phyloP scores from a whole-genome alignment of 2,113 vertebrate genomes.

The Dunckerocampus dactyliophorus region DNA sequence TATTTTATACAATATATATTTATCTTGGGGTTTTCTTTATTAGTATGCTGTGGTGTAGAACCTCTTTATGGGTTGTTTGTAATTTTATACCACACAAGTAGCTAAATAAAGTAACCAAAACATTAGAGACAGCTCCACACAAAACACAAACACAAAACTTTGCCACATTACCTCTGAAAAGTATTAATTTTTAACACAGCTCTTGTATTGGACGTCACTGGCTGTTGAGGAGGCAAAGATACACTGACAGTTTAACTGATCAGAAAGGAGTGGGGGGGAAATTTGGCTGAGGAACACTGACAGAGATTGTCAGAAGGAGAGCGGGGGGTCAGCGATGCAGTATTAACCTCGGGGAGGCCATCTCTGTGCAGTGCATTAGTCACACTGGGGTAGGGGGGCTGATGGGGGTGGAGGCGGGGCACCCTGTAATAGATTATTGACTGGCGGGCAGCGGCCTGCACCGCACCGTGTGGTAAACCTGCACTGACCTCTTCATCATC shows the following conservation, averaged over 20 bases:
- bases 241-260: not conserved
- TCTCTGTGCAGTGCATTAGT: conserved; percentile 68
- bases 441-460: conserved; percentile 59
- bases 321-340: conserved; percentile 59
- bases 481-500: conserved; percentile 72
- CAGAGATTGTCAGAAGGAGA: conserved; percentile 63
- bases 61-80: too few species aligned
- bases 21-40: too few species aligned
- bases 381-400: conserved; percentile 50
- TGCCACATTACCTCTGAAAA: too few species aligned
- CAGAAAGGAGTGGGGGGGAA: not conserved
- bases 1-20: too few species aligned
- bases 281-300: conserved; percentile 46
- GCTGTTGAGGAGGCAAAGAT: not conserved
- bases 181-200: too few species aligned
- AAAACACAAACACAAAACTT: too few species aligned
- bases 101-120: too few species aligned
- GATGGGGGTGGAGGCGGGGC: conserved; percentile 20
- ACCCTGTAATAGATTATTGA: conserved; percentile 78
- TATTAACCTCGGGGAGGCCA: conserved; percentile 69
- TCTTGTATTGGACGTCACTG: too few species aligned
- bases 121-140: too few species aligned
- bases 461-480: conserved; percentile 59
- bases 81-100: too few species aligned
- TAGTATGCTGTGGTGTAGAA: not conserved